Percentiles rank a stretch among this genome's conserved stretches.
Conservation (phyloP, 2,113 vertebrate species). For the Lutjanus erythropterus region DNA sequence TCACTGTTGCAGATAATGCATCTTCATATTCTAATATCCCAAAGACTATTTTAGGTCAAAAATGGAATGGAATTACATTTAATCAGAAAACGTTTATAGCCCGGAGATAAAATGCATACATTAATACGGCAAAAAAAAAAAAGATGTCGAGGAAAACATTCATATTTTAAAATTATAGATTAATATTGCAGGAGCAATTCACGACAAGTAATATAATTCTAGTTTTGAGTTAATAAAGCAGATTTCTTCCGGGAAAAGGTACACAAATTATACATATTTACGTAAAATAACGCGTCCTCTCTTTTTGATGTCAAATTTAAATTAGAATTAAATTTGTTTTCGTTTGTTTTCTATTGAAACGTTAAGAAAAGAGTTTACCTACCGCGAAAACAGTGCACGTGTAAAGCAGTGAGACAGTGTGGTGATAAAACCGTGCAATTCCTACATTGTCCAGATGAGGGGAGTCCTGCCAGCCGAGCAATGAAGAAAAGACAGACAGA, state of each 20-base stretch:
- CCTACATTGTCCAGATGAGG: constrained; percentile 80
- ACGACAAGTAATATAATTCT: not conserved
- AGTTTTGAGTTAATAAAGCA: not conserved
- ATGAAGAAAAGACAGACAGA: not conserved
- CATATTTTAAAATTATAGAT: not conserved
- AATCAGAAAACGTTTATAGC: not conserved
- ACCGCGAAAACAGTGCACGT: not conserved
- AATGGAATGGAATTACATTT: not conserved
- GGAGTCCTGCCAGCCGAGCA: constrained; percentile 64
- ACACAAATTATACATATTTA: not conserved
- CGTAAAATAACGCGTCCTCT: not conserved
- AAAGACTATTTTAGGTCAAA: not conserved
- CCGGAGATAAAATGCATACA: not conserved
- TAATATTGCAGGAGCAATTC: not conserved
- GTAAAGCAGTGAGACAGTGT: not conserved
- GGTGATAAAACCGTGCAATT: constrained; percentile 62
- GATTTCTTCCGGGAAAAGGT: not conserved
- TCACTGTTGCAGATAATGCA: not conserved
- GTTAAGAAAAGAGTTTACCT: not conserved
- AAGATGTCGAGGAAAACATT: not conserved
- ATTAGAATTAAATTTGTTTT: not conserved
- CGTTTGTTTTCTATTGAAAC: not conserved
- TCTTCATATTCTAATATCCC: too few species aligned
- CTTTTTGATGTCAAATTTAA: not conserved
- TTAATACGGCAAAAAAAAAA: not conserved